phyloP scores from a whole-genome alignment of 1,140 invertebrate genomes.

The Phortica variegata region DNA sequence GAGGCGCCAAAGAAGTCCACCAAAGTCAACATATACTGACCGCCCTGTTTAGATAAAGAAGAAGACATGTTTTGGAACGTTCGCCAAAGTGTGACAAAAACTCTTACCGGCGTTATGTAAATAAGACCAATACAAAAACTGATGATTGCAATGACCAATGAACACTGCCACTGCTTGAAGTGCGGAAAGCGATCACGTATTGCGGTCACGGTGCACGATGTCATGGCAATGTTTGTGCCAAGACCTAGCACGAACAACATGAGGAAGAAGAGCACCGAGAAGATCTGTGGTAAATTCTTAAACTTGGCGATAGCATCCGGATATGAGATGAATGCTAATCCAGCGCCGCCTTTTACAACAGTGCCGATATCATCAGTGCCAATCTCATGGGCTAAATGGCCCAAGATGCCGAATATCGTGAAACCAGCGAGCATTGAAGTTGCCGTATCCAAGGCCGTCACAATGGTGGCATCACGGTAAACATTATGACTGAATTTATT shows the following conservation, averaged over 20 bases:
- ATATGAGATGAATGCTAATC: conserved; percentile 83
- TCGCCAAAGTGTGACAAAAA: neutral
- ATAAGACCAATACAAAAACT: conserved; percentile 71
- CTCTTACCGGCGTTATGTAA: conserved; percentile 73
- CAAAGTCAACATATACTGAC: conserved; percentile 75
- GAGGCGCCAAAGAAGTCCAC: conserved; percentile 78
- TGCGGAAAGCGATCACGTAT: conserved; percentile 72
- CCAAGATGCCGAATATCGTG: conserved; percentile 84
- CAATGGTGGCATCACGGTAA: conserved; percentile 76
- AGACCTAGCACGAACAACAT: conserved; percentile 82
- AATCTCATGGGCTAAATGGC: conserved; percentile 70
- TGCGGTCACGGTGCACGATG: conserved; percentile 68
- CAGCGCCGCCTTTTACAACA: conserved; percentile 69
- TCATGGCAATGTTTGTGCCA: conserved; percentile 72
- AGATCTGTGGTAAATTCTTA: conserved; percentile 75
- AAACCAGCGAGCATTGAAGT: conserved; percentile 84
- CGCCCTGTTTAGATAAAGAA: conserved; percentile 63
- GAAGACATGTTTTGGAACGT: conserved; percentile 19
- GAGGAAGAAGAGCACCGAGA: conserved; percentile 85
- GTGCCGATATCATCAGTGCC: conserved; percentile 60
- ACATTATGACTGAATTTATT: conserved; percentile 80
- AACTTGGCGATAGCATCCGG: conserved; percentile 87
- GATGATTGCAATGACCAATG: conserved; percentile 59
- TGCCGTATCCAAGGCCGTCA: conserved; percentile 74
- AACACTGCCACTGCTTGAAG: conserved; percentile 63